Evolutionary conservation across 2,888 invertebrate species (phyloP).

Genomic region (Oligia fasciuncula): DNA sequence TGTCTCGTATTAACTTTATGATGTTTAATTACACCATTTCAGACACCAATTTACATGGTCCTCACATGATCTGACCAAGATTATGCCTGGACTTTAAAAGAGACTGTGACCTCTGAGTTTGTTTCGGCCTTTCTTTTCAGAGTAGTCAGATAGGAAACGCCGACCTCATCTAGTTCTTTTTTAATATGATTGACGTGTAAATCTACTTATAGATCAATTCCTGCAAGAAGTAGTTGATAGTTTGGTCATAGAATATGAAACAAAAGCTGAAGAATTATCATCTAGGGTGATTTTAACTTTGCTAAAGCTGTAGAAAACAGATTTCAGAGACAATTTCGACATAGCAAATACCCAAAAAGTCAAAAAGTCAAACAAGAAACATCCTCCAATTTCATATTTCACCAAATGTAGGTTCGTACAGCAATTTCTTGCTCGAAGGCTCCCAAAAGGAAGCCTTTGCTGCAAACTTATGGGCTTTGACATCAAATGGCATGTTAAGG

Average conservation of each 20-base stretch:
- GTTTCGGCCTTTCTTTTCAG: not conserved
- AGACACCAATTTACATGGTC: not conserved
- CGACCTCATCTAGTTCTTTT: too few relatives aligned
- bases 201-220: conserved; percentile 88
- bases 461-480: conserved; percentile 65
- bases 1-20: not conserved
- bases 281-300: conserved; percentile 61
- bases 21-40: not conserved
- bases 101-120: not conserved
- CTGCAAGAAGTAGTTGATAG: conserved; percentile 97
- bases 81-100: not conserved
- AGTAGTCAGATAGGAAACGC: not conserved
- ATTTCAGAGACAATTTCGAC: not conserved
- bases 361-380: conserved; percentile 41
- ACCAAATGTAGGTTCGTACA: conserved; percentile 65
- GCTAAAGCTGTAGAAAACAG: not conserved
- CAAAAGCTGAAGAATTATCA: conserved; percentile 94
- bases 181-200: not conserved
- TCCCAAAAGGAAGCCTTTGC: conserved; percentile 65
- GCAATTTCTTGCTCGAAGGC: conserved; percentile 75
- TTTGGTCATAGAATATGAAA: conserved; percentile 95
- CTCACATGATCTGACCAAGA: not conserved
- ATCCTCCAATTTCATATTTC: conserved; percentile 58
- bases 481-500: conserved; percentile 67
- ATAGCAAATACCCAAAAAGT: conserved; percentile 2